A percentile compares a stretch with the other conserved stretches of the same genome.
These are phyloP conservation scores for Diplazon laetatorius DNA, from an alignment of 2,888 invertebrate genomes.

Conservation along the genomic window DNA sequence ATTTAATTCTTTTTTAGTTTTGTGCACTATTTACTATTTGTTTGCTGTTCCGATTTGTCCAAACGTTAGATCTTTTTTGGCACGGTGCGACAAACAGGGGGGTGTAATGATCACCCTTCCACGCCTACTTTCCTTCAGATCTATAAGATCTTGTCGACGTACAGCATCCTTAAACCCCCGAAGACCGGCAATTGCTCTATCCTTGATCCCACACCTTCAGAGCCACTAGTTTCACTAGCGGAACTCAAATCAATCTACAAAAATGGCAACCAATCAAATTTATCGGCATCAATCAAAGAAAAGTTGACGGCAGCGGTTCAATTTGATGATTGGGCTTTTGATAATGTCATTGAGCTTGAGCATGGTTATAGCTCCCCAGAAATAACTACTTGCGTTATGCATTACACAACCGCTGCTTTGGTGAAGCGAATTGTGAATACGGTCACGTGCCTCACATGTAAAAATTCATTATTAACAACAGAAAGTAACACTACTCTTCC, in stretches of 20 bases:
- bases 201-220: conserved; percentile 8
- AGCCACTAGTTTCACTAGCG: conserved; percentile 47
- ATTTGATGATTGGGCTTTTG: conserved; percentile 51
- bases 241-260: conserved; percentile 56
- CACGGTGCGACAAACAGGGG: conserved; percentile 39
- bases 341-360: conserved; percentile 48
- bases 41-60: conserved; percentile 36
- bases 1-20: conserved; percentile 20
- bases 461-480: conserved; percentile 42
- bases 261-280: conserved; percentile 32
- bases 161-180: conserved; percentile 48
- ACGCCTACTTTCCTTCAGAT: conserved; percentile 48
- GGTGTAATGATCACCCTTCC: conserved; percentile 32
- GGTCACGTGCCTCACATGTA: conserved; percentile 46
- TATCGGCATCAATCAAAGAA: conserved; percentile 41
- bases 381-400: conserved; percentile 51
- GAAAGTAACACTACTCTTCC: conserved; percentile 43
- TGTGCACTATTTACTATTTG: conserved; percentile 15
- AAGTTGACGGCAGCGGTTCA: conserved; percentile 37
- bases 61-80: conserved; percentile 22
- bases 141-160: conserved; percentile 55
- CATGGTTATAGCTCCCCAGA: conserved; percentile 56
- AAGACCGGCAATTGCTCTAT: conserved; percentile 57
- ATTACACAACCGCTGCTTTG: conserved; percentile 51
- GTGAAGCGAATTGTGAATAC: conserved; percentile 46